A percentile compares a stretch with the other conserved stretches of the same genome.
Conservation (phyloP, 37 sponge, comb jelly and placozoan species). For the Spongilla lacustris region DNA sequence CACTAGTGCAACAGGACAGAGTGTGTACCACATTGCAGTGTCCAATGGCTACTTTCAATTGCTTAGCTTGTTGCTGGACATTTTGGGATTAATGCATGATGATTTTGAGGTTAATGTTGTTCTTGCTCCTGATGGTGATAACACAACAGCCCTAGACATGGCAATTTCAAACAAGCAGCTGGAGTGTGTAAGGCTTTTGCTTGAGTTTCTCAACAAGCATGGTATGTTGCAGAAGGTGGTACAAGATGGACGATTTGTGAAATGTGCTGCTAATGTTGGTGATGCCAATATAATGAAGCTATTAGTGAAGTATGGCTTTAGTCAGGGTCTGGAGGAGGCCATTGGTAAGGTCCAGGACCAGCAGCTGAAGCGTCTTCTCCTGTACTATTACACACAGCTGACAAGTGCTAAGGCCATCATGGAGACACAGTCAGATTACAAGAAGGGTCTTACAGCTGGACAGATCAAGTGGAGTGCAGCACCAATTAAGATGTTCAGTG, state of each 20-base stretch:
- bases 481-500: conserved; percentile 12
- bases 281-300: conserved; percentile 33
- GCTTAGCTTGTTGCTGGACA: conserved; percentile 28
- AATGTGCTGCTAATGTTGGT: conserved; percentile 24
- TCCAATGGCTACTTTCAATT: conserved; percentile 26
- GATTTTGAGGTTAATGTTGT: conserved; percentile 5
- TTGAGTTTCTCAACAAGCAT: conserved; percentile 12
- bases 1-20: conserved; percentile 30
- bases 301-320: conserved; percentile 48
- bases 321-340: conserved; percentile 19
- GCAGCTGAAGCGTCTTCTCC: conserved; percentile 22
- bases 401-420: background rate
- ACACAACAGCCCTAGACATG: conserved; percentile 41
- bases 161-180: conserved; percentile 11
- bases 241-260: conserved; percentile 15
- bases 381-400: conserved; percentile 60
- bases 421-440: background rate
- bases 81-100: conserved; percentile 17
- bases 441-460: background rate
- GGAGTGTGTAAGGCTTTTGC: conserved; percentile 44
- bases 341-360: conserved; percentile 20
- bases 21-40: conserved; percentile 67
- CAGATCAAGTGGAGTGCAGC: conserved; percentile 37
- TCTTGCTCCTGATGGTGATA: conserved; percentile 8
- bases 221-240: conserved; percentile 13